A percentile compares a stretch with the other conserved stretches of the same genome.
phyloP scores from a whole-genome alignment of 2,888 invertebrate genomes.

The Petrolisthes cinctipes region DNA sequence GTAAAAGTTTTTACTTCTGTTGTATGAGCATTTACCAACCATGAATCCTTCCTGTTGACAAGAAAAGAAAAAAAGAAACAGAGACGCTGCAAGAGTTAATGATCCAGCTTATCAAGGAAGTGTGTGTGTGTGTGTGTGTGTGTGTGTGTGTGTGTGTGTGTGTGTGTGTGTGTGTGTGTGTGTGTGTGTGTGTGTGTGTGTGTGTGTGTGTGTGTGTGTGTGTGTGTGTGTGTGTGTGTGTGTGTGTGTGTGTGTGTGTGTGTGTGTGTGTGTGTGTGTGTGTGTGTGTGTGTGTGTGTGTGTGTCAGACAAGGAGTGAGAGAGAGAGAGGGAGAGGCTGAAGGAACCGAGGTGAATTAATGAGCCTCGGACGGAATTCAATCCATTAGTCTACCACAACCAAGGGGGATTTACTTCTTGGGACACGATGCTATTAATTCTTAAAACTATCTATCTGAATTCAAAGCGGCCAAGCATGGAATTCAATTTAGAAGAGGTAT shows the following conservation, averaged over 20 bases:
- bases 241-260: not conserved
- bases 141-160: conserved; percentile 30
- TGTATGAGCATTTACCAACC: no score
- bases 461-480: no score
- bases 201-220: conserved; percentile 27
- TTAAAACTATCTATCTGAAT: no score
- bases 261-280: conserved; percentile 37
- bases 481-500: no score
- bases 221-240: not conserved
- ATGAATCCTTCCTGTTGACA: no score
- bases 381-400: no score
- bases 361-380: no score
- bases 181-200: conserved; percentile 16
- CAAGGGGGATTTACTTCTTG: no score
- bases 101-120: not conserved
- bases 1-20: no score
- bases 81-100: not conserved
- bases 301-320: conserved; percentile 29
- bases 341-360: no score
- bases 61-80: no score
- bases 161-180: conserved; percentile 20
- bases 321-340: conserved; percentile 9
- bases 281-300: conserved; percentile 39
- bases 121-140: conserved; percentile 32
- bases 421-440: no score